Base-by-base conservation (phyloP, 2,113 vertebrate genomes). In the Hippocampus zosterae region DNA sequence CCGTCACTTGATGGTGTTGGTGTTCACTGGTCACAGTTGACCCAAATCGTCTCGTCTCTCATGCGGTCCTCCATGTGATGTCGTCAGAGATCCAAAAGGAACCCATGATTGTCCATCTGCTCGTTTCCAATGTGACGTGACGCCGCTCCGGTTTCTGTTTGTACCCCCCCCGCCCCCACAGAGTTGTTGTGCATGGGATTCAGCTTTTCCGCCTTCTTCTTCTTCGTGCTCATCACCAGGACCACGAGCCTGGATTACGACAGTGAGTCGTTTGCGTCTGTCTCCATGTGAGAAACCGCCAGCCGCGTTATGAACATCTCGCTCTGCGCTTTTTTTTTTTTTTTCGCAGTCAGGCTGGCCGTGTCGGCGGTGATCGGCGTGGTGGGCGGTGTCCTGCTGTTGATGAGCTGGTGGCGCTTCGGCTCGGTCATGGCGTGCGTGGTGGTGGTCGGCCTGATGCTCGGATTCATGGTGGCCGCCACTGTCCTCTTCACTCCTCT, bases 151-250 rank as follows among this genome's bases (percentile, higher is more conserved):
- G 12, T 29, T 23, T 5, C 8, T 5, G n/a, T 33, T 5, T 72
- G 27, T 16, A 11, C 46, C 23, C 19, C 16, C 15, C 10, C 13
- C 25, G 2, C 19, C 61, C 41, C 25, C 4, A 66, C 82, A 99
- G 96, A 93, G 83, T 85, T 99, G 65, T 94, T 99, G 80, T 96
- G 94, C 78, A 93, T 95, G 88, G 96, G 96, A 13, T 98, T 97
- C 74, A 90, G 94, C 75, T 92, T 98, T 0, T 1, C 80, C 1
- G 92, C 92, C 0, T 94, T 95, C 64, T 81, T 96, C 85, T 96
- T 94, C 88, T 98, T 96, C 9, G 80, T 97, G 27, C 76, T 94
- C 56, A 89, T 96, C 82, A 93, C 93, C 0, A 90, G 90, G 63
- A 88, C 92, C 50, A 92, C 94, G 12, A 16, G 40, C 0, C 81